These are phyloP conservation scores for Plecturocebus donacophilus DNA, from an alignment of 2,113 vertebrate species.

Conservation along the genomic window DNA sequence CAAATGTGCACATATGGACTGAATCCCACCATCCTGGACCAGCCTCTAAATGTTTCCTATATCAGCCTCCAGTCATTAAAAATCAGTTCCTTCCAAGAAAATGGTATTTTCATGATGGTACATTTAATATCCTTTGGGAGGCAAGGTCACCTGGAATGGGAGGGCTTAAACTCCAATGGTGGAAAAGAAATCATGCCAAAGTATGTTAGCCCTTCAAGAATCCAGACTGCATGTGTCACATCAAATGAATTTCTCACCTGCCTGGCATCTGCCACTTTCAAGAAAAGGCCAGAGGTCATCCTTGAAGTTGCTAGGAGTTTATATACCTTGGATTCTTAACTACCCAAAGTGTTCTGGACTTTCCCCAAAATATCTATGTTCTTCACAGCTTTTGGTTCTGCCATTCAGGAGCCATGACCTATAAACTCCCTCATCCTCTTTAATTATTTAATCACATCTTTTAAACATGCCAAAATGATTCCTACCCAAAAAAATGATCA, in stretches of 20 bases:
- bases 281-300: neutral
- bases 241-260: too few species aligned
- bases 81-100: neutral
- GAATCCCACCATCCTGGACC: neutral
- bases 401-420: neutral
- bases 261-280: neutral
- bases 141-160: neutral
- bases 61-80: neutral
- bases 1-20: accelerated
- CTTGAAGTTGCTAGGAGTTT: neutral
- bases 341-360: too few species aligned
- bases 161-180: neutral
- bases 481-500: neutral
- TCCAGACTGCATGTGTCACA: neutral
- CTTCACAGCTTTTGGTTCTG: neutral
- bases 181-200: neutral
- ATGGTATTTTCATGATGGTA: accelerated
- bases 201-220: neutral
- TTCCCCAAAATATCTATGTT: neutral
- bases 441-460: neutral
- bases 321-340: neutral
- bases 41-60: neutral
- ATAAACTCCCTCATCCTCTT: neutral
- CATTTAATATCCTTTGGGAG: neutral
- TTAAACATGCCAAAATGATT: neutral